phyloP scores from a whole-genome alignment of 2,888 invertebrate species.

The Metopia argyrocephala region DNA sequence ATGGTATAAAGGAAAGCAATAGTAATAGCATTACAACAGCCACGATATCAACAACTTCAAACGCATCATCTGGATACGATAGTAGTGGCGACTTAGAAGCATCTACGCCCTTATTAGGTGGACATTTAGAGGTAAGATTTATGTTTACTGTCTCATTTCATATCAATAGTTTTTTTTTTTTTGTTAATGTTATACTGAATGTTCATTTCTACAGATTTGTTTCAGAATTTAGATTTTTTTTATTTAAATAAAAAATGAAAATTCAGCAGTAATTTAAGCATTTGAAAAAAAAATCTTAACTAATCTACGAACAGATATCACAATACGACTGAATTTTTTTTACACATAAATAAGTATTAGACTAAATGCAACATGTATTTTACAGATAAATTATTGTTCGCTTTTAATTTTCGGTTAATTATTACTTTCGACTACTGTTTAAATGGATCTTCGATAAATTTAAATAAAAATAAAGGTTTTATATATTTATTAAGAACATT shows the following conservation, averaged over 20 bases:
- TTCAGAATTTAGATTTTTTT: neutral
- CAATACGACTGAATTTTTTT: no score
- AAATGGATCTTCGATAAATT: no score
- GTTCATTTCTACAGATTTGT: neutral
- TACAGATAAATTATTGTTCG: no score
- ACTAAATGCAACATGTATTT: no score
- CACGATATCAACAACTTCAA: slow-evolving; percentile 68
- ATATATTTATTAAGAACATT: no score
- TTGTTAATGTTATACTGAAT: slow-evolving; percentile 38
- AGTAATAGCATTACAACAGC: slow-evolving; percentile 74
- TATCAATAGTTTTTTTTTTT: slow-evolving; percentile 15
- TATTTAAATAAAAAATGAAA: neutral
- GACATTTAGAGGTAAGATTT: slow-evolving; percentile 67
- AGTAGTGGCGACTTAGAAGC: slow-evolving; percentile 29
- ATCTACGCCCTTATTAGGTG: slow-evolving; percentile 56
- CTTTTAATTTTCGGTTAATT: no score
- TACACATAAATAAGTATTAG: no score
- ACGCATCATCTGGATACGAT: slow-evolving; percentile 52
- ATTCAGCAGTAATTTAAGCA: no score
- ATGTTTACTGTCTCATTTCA: slow-evolving; percentile 48
- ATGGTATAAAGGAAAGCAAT: slow-evolving; percentile 77
- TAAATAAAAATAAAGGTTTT: no score
- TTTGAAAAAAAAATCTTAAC: no score
- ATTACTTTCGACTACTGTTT: no score
- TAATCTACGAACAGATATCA: no score